Evolutionary conservation across 2,888 invertebrate genomes (phyloP).

Genomic region (Sinodicranocentrus sp.): DNA sequence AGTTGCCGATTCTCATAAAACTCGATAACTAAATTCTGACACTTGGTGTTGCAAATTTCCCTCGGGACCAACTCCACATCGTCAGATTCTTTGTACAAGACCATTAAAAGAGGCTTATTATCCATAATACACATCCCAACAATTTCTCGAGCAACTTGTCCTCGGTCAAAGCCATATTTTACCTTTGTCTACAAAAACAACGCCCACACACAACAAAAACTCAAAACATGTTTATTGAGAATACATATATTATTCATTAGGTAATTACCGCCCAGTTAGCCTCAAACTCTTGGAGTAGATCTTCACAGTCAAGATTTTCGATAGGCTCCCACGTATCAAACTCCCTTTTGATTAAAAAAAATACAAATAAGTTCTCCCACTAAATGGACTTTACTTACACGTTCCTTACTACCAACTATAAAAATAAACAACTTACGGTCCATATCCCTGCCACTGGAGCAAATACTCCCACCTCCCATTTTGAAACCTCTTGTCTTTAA

Average conservation of each 20-base stretch:
- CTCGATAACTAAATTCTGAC: constrained; percentile 37
- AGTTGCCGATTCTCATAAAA: constrained; percentile 50
- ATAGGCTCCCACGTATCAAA: constrained; percentile 49
- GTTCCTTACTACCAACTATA: neutral
- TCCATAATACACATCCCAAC: constrained; percentile 13
- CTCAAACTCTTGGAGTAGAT: constrained; percentile 51
- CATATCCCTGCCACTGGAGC: constrained; percentile 51
- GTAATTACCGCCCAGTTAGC: constrained; percentile 22
- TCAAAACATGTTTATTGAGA: neutral
- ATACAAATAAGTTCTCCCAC: too few species aligned
- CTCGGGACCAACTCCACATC: constrained; percentile 42
- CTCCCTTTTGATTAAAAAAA: constrained; percentile 14
- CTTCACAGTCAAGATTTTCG: constrained; percentile 52
- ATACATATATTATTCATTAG: neutral
- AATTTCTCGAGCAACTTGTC: constrained; percentile 27
- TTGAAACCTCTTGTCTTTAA: constrained; percentile 46
- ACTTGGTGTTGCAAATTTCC: neutral
- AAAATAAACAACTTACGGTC: constrained; percentile 31
- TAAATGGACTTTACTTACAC: too few species aligned
- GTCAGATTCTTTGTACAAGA: constrained; percentile 37
- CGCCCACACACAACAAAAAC: neutral
- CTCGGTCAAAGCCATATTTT: constrained; percentile 38
- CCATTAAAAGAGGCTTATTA: constrained; percentile 31
- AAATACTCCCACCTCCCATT: constrained; percentile 45
- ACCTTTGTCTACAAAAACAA: constrained; percentile 21